Base-by-base conservation (phyloP, 2,113 vertebrate species). In the Odontophorus gujanensis region DNA sequence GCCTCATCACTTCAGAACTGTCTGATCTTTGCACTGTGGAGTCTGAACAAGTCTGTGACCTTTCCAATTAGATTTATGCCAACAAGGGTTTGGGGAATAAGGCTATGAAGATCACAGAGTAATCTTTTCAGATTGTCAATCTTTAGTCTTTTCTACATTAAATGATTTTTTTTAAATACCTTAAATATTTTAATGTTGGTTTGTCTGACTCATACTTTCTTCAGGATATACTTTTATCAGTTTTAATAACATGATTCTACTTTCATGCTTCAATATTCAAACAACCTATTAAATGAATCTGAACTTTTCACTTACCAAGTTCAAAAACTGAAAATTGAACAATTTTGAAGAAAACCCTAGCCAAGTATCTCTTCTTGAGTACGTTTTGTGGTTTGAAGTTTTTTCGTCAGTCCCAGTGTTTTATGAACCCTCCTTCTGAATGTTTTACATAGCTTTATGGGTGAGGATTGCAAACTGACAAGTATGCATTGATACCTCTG, bases 151-250 rank as follows among this genome's bases (percentile, higher is more conserved):
- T 81, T 90, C 42, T 32, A 65, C 22, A 94, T 59, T 57, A 69
- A 77, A 78, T 81, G 62, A 69, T 18, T 34, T 71, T 91, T 93
- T 76, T 11, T 69, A 36, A 88, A 6, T 32, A 34, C 57, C 50
- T 77, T 90, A 89, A 93, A 95, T 93, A 90, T 89, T 86, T 93
- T 93, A 91, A 84, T 80, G 71, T 63, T 76, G 34, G 15, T 89
- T 93, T 87, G 50, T 12, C n/a, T 85, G 72, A 87, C 38, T 95
- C 45, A 76, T 17, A 79, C 59, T 79, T 96, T 81, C 73, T 85
- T 43, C 71, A 53, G 59, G 47, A 80, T 72, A 20, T 61, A 40
- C 65, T 89, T 84, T 65, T 67, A 53, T 67, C 24, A 75, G 47
- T 94, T 90, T 83, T 94, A 85, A 94, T 86, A 17, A 88, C 62